Base-by-base conservation (phyloP, 2,113 vertebrate species). In the Cynoglossus semilaevis region DNA sequence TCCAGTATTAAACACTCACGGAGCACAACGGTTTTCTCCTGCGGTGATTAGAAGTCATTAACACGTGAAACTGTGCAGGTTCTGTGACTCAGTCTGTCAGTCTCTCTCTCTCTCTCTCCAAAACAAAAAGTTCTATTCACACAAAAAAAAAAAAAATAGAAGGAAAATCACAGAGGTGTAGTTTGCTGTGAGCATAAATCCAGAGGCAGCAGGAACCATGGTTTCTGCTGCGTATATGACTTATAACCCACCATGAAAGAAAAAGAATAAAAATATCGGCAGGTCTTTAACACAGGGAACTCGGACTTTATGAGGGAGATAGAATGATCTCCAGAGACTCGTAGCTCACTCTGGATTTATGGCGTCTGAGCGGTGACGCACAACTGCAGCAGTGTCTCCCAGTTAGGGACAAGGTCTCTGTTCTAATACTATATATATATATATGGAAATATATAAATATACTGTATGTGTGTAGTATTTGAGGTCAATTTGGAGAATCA, bases 51-150 rank as follows among this genome's bases (percentile, higher is more conserved):
- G n/a, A n/a, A n/a, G n/a, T n/a, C n/a, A n/a, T n/a, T n/a, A n/a
- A n/a, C n/a, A n/a, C n/a, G n/a, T n/a, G n/a, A n/a, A n/a, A n/a
- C n/a, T n/a, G n/a, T n/a, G n/a, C n/a, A n/a, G n/a, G n/a, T n/a
- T n/a, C n/a, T n/a, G n/a, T n/a, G n/a, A n/a, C n/a, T n/a, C n/a
- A n/a, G n/a, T n/a, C n/a, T 52, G 37, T 51, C 34, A 8, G 14
- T 13, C 16, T 16, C n/a, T 15, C 35, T 38, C 12, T 4, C 37
- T 2, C 37, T 11, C 6, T 15, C 4, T 35, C 14, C 12, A 8
- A 51, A 59, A 81, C 66, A 79, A 63, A 77, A 76, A 77, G 67
- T 9, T 46, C 63, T 74, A 77, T 81, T 85, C 58, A 84, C 66
- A 46, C 49, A 45, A 35, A 42, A 57, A 10, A 63, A 79, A 82